These are phyloP conservation scores for Aplodontia rufa DNA, from an alignment of 2,113 vertebrate species.

Conservation along the genomic window DNA sequence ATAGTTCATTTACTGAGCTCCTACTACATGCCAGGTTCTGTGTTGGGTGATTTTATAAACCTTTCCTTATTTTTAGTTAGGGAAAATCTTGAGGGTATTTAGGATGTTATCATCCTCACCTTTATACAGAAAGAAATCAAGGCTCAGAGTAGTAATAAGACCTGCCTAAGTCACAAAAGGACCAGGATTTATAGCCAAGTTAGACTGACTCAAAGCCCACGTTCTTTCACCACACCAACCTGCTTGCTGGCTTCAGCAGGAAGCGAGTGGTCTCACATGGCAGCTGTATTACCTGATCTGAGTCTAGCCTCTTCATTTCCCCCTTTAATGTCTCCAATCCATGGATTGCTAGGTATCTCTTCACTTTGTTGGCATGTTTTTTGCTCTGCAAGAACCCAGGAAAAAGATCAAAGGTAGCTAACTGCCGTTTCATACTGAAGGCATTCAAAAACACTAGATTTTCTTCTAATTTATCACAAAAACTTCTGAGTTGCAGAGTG, in stretches of 20 bases:
- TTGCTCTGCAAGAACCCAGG: slow-evolving; percentile 90
- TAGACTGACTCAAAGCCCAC: neutral
- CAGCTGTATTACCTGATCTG: slow-evolving; percentile 83
- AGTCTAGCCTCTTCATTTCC: slow-evolving; percentile 85
- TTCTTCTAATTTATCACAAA: slow-evolving; percentile 23
- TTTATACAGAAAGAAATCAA: slow-evolving; percentile 54
- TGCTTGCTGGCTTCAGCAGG: slow-evolving; percentile 47
- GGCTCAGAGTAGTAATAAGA: slow-evolving; percentile 7
- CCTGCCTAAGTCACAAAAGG: neutral
- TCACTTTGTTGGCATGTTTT: slow-evolving; percentile 98
- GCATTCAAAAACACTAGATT: slow-evolving; percentile 52
- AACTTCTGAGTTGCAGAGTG: neutral
- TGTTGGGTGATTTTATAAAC: neutral
- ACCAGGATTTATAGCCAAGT: neutral
- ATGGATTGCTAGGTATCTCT: slow-evolving; percentile 91
- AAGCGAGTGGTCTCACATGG: slow-evolving; percentile 11
- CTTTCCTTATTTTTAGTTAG: slow-evolving; percentile 34
- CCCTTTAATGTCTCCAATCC: slow-evolving; percentile 86
- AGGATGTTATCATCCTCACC: neutral
- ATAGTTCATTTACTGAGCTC: neutral
- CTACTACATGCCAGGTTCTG: slow-evolving; percentile 9
- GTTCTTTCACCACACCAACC: slow-evolving; percentile 8
- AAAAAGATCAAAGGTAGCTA: slow-evolving; percentile 74
- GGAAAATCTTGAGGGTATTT: slow-evolving; percentile 31
- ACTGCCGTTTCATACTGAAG: slow-evolving; percentile 55